Evolutionary conservation across 2,888 invertebrate genomes (phyloP), one percentile per base, ranked within the genome.

Genomic region (Beris morrisii): DNA sequence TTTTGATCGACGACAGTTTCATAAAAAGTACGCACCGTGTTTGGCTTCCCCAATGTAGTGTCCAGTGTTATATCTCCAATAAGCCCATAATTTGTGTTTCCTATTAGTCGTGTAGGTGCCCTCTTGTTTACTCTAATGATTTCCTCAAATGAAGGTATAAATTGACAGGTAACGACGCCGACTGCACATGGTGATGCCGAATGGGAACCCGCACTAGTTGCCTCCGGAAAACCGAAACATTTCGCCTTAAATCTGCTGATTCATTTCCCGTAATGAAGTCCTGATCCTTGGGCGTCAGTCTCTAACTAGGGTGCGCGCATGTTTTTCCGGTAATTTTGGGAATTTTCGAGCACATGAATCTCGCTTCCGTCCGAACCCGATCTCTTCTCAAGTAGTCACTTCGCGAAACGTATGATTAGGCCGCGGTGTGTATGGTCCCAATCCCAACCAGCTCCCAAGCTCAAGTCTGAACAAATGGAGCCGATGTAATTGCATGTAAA

Each of bases 261-360:
- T 61, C 61, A 61, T 61, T 50, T 11, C 50, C 43, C 7, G 22
- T 61, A 61, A 61, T 50, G 50, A 61, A 15, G 50, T 61, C 61
- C 61, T 61, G 61, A 52, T 61, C 52, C 61, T 61, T 50, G 6
- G 12, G 38, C 9, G 9, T 38, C 13, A 32, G 13, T 38, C 38
- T 38, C 5, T n/a, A 38, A 31, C 30, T 53, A n/a, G n/a, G 15
- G 50, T 50, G 50, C 53, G 31, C 31, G 53, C 31, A 30, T 53
- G 53, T 53, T 53, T 22, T 31, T 53, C 31, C 30, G 31, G 53
- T n/a, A 53, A 53, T 31, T 53, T 53, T 53, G n/a, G 38, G 38
- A 30, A 53, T 53, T 53, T 53, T 50, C 28, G 9, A 38, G 38
- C 5, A 38, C 9, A 38, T 5, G 38, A 38, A 9, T 38, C 38